phyloP scores from a whole-genome alignment of 2,888 invertebrate genomes.

The Pyrochroa serraticornis region DNA sequence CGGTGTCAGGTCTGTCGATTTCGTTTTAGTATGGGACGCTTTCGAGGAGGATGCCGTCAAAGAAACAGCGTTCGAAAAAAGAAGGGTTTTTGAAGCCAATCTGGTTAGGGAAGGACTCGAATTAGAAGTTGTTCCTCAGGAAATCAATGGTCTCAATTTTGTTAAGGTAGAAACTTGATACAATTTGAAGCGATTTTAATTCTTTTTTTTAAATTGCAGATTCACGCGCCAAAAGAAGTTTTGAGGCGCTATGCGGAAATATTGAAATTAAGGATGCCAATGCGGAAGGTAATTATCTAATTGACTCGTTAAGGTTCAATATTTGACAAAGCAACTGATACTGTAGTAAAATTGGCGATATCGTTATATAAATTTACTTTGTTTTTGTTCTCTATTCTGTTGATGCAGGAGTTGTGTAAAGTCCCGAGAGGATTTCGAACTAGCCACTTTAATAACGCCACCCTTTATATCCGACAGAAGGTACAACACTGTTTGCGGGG shows the following conservation, averaged over 20 bases:
- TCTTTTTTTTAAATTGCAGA: constrained; percentile 59
- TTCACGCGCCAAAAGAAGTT: constrained; percentile 85
- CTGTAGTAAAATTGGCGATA: too few species aligned
- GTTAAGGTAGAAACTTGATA: constrained; percentile 65
- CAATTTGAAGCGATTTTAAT: constrained; percentile 13
- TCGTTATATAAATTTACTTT: constrained; percentile 9
- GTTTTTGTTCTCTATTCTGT: constrained; percentile 32
- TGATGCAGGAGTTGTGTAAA: constrained; percentile 68
- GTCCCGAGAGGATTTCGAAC: constrained; percentile 63
- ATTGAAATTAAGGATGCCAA: constrained; percentile 89
- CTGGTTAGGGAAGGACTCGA: constrained; percentile 75
- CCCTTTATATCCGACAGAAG: constrained; percentile 70
- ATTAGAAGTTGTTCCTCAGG: constrained; percentile 72
- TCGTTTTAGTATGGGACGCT: constrained; percentile 78
- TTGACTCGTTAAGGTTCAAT: neutral
- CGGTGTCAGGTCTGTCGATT: constrained; percentile 75
- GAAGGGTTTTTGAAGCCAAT: constrained; percentile 73
- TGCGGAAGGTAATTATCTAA: constrained; percentile 73
- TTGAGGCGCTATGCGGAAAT: constrained; percentile 88
- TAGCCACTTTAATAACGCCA: constrained; percentile 70
- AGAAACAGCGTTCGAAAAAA: constrained; percentile 57
- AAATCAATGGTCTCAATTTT: constrained; percentile 74
- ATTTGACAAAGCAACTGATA: neutral
- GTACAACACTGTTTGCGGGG: constrained; percentile 51
- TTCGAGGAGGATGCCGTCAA: constrained; percentile 60